Evolutionary conservation across 2,888 invertebrate genomes (phyloP).

Genomic region (Synergus gifuensis): DNA sequence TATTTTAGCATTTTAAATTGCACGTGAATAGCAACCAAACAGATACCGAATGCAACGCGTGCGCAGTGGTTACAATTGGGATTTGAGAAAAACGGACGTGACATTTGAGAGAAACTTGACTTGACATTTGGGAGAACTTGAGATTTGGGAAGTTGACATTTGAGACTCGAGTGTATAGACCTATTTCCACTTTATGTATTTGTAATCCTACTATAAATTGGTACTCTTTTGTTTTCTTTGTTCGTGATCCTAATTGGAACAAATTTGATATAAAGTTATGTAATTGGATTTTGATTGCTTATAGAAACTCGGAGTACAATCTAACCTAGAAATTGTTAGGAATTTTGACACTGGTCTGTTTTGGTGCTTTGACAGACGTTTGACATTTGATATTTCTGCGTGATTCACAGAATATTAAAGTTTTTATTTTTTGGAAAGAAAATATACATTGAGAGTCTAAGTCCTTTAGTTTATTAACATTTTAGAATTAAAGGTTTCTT

Average conservation of each 20-base stretch:
- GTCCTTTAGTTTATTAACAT: not conserved
- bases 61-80: too few species aligned
- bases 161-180: too few species aligned
- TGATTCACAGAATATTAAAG: not conserved
- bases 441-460: not conserved
- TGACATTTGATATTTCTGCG: not conserved
- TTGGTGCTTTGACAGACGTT: not conserved
- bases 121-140: too few species aligned
- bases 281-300: not conserved
- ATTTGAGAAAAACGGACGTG: too few species aligned
- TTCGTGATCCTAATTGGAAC: not conserved
- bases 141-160: too few species aligned
- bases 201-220: not conserved
- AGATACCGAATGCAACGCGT: too few species aligned
- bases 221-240: not conserved
- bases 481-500: not conserved
- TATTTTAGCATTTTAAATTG: too few species aligned
- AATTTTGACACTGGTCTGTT: not conserved
- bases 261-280: not conserved
- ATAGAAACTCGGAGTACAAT: not conserved
- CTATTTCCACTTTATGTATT: too few species aligned
- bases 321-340: conserved; percentile 4
- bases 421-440: not conserved
- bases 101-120: too few species aligned
- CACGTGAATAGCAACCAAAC: too few species aligned